These are phyloP conservation scores for Xyrauchen texanus DNA, from an alignment of 2,113 vertebrate species.

Conservation along the genomic window DNA sequence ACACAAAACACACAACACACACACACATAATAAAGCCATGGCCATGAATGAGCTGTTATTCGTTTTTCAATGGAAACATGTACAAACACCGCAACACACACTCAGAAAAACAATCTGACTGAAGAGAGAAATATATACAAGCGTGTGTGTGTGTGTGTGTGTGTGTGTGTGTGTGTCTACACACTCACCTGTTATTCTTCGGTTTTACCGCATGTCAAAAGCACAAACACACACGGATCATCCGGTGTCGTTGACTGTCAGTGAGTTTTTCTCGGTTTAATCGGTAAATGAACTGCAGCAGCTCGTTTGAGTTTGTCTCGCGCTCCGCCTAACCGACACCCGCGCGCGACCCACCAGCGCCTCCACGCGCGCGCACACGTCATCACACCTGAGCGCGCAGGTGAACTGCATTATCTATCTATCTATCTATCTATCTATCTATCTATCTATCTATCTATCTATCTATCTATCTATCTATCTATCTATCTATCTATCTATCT, in stretches of 20 bases:
- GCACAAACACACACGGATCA: conserved; percentile 3
- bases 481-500: no score
- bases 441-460: no score
- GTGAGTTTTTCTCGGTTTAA: conserved; percentile 18
- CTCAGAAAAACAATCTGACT: neutral
- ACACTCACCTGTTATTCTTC: conserved; percentile 8
- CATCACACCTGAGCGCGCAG: conserved; percentile 32
- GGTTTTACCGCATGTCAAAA: conserved; percentile 25
- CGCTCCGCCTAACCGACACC: conserved; percentile 4
- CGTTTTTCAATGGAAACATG: neutral
- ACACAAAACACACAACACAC: neutral
- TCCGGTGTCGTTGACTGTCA: neutral
- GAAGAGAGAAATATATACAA: neutral
- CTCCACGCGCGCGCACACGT: neutral
- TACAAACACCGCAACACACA: neutral
- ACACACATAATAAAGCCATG: neutral
- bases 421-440: no score
- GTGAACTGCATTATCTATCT: neutral
- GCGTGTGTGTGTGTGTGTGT: neutral
- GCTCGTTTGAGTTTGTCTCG: conserved; percentile 10
- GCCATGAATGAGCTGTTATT: neutral
- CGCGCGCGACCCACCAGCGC: conserved; percentile 5
- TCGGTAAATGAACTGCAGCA: neutral
- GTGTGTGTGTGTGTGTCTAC: neutral
- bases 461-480: no score